Base-by-base conservation (phyloP, 1,140 invertebrate species). In the Forficula auricularia region DNA sequence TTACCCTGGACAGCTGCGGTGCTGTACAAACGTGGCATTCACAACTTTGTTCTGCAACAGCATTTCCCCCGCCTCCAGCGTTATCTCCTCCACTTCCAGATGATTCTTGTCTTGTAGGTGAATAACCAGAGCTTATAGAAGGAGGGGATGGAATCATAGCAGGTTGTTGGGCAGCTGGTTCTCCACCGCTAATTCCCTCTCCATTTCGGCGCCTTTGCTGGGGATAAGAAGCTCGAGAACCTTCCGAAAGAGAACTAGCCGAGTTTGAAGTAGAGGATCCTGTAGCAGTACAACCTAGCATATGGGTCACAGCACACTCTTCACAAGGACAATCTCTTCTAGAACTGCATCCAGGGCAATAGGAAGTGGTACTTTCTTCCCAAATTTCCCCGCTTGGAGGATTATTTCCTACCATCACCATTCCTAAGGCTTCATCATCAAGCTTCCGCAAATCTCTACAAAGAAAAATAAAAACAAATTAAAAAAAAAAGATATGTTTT, bases 21-120 rank as follows among this genome's bases (percentile, higher is more conserved):
- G 49, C 47, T 20, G 48, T 52, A 39, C 54, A 55, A 13, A 54
- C 50, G 42, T 55, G 54, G 46, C 52, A 56, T 40, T 51, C 51
- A 44, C 54, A 54, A 22, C 42, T 43, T 38, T 48, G 36, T 16
- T 27, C 22, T 48, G 22, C 31, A 48, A 12, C 15, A 35, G 34
- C 34, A 39, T 32, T 8, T 19, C 20, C 14, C 8, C n/a, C 9
- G 10, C 37, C n/a, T 7, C 35, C 42, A 3, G 31, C 32, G 31
- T 37, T 22, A 14, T n/a, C 42, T 37, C 42, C 19, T 19, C 35
- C 42, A 20, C 27, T 22, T 13, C 18, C 35, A 4, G 19, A 4
- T 15, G 42, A 18, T 19, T 33, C 35, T n/a, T 6, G 4, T 27
- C 22, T 27, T 27, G 22, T 27, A 27, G 22, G 22, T 27, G 22